Evolutionary conservation across 2,797 vertebrate genomes (phyloP).

Genomic region (Margarornis squamiger): DNA sequence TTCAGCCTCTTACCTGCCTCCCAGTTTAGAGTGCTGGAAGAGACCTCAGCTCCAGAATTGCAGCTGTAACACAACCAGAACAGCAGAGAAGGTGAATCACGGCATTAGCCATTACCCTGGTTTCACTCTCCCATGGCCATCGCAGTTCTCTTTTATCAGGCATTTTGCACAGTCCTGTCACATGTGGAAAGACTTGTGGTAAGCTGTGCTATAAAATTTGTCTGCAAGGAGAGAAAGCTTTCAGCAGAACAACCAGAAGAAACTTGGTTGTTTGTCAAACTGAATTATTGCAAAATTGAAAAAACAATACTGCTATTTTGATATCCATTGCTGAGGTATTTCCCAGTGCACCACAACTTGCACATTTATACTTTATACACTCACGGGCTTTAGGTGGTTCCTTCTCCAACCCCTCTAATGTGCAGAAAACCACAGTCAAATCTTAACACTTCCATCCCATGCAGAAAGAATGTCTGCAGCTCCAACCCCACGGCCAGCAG

Average conservation of each 20-base stretch:
- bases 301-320: neutral
- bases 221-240: neutral
- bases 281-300: neutral
- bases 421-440: neutral
- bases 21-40: neutral
- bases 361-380: neutral
- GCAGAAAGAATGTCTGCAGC: neutral
- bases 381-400: neutral
- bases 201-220: neutral
- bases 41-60: neutral
- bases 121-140: neutral
- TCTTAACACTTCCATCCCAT: neutral
- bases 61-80: neutral
- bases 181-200: neutral
- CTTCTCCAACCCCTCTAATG: neutral
- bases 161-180: neutral
- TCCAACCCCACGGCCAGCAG: neutral
- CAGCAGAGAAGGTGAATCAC: neutral
- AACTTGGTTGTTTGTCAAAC: neutral
- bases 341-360: neutral
- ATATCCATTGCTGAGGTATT: neutral
- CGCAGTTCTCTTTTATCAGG: neutral
- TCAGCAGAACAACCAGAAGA: neutral
- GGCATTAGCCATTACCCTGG: neutral
- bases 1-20: slow-evolving; percentile 36